phyloP scores from a whole-genome alignment of 2,113 vertebrate genomes.

The Rhombomys opimus region DNA sequence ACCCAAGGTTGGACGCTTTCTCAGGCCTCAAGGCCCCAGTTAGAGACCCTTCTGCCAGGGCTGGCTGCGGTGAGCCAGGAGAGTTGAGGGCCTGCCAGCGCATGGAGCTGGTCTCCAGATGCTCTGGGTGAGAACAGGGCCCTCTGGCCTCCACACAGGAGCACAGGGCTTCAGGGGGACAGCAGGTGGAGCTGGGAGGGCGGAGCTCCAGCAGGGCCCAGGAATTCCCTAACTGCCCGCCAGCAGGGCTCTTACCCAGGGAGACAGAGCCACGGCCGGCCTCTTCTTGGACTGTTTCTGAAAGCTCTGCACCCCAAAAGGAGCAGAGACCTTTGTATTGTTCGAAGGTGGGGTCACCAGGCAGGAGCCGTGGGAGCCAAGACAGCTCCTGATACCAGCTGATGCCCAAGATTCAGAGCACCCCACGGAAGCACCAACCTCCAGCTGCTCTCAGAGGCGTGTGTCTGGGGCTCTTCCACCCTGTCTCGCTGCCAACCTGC shows the following conservation, averaged over 20 bases:
- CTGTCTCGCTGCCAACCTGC: background rate
- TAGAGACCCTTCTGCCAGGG: background rate
- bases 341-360: background rate
- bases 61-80: background rate
- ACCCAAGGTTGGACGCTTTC: background rate
- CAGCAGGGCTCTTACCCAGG: background rate
- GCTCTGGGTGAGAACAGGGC: background rate
- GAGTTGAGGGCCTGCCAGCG: background rate
- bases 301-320: background rate
- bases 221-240: background rate
- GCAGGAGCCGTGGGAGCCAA: background rate
- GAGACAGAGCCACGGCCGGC: background rate
- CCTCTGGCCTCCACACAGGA: background rate
- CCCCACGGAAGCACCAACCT: background rate
- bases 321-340: background rate
- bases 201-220: background rate
- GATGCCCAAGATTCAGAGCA: background rate
- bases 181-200: background rate
- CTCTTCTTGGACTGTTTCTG: background rate
- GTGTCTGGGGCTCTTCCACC: accelerated
- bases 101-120: background rate
- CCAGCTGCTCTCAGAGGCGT: background rate
- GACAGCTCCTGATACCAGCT: background rate
- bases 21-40: background rate
- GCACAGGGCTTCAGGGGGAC: background rate